Percentiles rank a stretch among this genome's conserved stretches.
phyloP scores from a whole-genome alignment of 1,140 invertebrate species.

The Macrosteles quadrilineatus region DNA sequence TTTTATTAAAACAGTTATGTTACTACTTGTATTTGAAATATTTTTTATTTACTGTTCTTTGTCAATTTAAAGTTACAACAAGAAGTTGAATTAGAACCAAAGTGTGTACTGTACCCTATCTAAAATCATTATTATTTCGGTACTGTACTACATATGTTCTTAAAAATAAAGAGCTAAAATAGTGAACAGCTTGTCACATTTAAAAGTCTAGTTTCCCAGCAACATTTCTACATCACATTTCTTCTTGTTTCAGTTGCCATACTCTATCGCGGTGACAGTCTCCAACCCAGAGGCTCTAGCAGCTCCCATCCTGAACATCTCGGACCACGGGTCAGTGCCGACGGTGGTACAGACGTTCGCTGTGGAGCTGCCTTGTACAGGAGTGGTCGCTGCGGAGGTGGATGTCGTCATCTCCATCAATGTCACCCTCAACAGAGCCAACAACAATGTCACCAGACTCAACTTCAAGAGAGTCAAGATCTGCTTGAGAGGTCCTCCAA shows the following conservation, averaged over 20 bases:
- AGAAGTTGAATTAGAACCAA: too few relatives aligned
- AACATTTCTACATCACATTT: too few relatives aligned
- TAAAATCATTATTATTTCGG: too few relatives aligned
- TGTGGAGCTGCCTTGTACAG: constrained; percentile 80
- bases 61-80: too few relatives aligned
- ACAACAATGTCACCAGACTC: constrained; percentile 71
- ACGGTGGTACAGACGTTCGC: constrained; percentile 75
- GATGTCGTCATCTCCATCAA: constrained; percentile 81
- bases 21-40: too few relatives aligned
- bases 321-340: constrained; percentile 75
- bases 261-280: constrained; percentile 68
- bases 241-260: constrained; percentile 72
- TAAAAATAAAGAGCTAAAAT: too few relatives aligned
- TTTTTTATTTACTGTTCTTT: too few relatives aligned
- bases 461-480: constrained; percentile 83
- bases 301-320: constrained; percentile 78
- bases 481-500: constrained; percentile 65
- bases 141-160: too few relatives aligned
- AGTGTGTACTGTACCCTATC: too few relatives aligned
- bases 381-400: constrained; percentile 76
- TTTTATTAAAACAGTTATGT: too few relatives aligned
- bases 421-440: constrained; percentile 67
- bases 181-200: too few relatives aligned
- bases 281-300: constrained; percentile 66
- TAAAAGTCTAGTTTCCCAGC: too few relatives aligned